Evolutionary conservation across 2,888 invertebrate species (phyloP).

Genomic region (Pandemis corylana): DNA sequence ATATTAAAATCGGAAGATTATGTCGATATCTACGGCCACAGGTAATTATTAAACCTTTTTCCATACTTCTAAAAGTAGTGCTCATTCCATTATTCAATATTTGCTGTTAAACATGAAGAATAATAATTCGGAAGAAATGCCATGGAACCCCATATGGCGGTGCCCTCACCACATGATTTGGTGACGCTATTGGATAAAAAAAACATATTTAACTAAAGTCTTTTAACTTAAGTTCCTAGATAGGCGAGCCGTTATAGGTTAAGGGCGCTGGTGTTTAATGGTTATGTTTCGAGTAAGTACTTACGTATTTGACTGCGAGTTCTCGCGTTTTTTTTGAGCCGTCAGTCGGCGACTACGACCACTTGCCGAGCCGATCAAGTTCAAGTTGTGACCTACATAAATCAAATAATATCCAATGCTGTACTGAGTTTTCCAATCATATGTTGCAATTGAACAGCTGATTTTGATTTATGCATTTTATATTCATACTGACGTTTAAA

Average conservation of each 20-base stretch:
- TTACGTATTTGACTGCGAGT: slow-evolving; percentile 63
- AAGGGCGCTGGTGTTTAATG: slow-evolving; percentile 51
- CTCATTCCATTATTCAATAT: slow-evolving; percentile 53
- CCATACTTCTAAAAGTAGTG: slow-evolving; percentile 53
- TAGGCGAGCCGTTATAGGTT: slow-evolving; percentile 49
- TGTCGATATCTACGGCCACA: slow-evolving; percentile 83
- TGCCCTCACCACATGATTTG: slow-evolving; percentile 83
- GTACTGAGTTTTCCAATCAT: slow-evolving; percentile 1
- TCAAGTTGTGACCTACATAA: slow-evolving; percentile 34
- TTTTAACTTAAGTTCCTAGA: slow-evolving; percentile 52
- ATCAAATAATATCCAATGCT: not conserved
- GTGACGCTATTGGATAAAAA: slow-evolving; percentile 75
- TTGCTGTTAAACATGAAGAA: slow-evolving; percentile 72
- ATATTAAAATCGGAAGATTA: slow-evolving; percentile 72
- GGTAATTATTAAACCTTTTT: slow-evolving; percentile 66
- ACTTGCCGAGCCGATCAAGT: slow-evolving; percentile 25
- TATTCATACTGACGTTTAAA: slow-evolving; percentile 21
- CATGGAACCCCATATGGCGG: slow-evolving; percentile 85
- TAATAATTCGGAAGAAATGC: slow-evolving; percentile 82
- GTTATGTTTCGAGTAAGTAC: slow-evolving; percentile 71
- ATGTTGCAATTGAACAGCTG: slow-evolving; percentile 34
- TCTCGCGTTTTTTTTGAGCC: slow-evolving; percentile 28
- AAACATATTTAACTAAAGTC: slow-evolving; percentile 54
- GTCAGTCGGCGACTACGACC: slow-evolving; percentile 19
- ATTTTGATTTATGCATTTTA: slow-evolving; percentile 19